Percentiles rank a stretch among this genome's conserved stretches.
These are phyloP conservation scores for Platichthys stellatus DNA, from an alignment of 2,113 vertebrate species.

Conservation along the genomic window DNA sequence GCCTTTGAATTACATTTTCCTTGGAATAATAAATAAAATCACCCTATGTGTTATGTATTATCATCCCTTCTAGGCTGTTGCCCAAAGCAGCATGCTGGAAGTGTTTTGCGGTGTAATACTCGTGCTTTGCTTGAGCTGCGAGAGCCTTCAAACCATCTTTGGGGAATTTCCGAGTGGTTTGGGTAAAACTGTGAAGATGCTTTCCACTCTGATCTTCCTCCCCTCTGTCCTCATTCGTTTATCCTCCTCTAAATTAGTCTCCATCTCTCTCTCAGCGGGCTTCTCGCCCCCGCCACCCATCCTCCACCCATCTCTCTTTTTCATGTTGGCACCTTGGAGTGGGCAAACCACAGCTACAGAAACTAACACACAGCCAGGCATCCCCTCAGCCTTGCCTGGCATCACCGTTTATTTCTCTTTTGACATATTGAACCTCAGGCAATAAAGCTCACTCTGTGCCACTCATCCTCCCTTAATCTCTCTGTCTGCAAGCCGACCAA, in stretches of 20 bases:
- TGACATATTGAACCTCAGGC: slow-evolving; percentile 58
- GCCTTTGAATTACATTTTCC: slow-evolving; percentile 32
- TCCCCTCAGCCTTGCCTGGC: slow-evolving; percentile 23
- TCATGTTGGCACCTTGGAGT: slow-evolving; percentile 45
- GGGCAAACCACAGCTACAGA: slow-evolving; percentile 35
- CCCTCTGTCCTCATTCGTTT: no score
- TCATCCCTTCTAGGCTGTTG: not conserved
- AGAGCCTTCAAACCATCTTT: no score
- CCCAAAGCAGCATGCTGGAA: not conserved
- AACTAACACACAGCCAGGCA: slow-evolving; percentile 36
- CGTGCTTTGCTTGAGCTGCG: slow-evolving; percentile 3
- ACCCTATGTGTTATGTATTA: slow-evolving; percentile 13
- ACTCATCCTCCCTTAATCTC: slow-evolving; percentile 48
- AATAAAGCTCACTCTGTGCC: slow-evolving; percentile 28
- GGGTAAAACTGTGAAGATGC: no score
- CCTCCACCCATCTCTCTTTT: slow-evolving; percentile 18
- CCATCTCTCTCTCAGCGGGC: slow-evolving; percentile 44
- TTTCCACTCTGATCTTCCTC: no score
- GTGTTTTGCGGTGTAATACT: slow-evolving; percentile 5
- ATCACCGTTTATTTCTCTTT: slow-evolving; percentile 54
- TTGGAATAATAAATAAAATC: slow-evolving; percentile 23
- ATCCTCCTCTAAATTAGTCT: not conserved
- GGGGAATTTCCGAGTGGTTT: no score
- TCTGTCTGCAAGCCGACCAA: slow-evolving; percentile 25
- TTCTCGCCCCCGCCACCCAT: slow-evolving; percentile 39